Percentiles rank a stretch among this genome's conserved stretches.
Conservation (phyloP, 2,888 invertebrate species). For the Dichetophora obliterata region DNA sequence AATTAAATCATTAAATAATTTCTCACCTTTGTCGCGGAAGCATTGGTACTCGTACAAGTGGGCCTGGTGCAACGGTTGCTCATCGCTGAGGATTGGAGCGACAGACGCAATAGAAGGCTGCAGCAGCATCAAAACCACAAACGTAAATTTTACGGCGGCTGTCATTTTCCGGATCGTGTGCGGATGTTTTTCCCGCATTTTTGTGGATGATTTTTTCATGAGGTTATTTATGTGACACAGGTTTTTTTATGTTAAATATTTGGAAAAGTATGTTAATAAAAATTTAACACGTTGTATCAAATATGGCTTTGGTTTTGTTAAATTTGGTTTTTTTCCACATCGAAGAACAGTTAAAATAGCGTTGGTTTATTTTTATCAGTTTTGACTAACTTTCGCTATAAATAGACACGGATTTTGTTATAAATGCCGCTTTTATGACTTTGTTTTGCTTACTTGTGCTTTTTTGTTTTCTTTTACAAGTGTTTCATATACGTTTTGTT, state of each 20-base stretch:
- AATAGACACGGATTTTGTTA: not conserved
- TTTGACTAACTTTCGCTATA: not conserved
- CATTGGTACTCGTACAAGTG: constrained; percentile 23
- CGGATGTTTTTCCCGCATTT: constrained; percentile 14
- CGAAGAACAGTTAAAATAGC: too few relatives aligned
- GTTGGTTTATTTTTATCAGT: too few relatives aligned
- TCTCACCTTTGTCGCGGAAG: constrained; percentile 27
- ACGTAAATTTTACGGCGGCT: not conserved
- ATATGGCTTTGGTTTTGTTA: not conserved
- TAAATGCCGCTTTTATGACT: not conserved
- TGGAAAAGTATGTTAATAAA: not conserved
- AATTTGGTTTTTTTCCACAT: not conserved
- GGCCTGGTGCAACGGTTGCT: not conserved
- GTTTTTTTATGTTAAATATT: not conserved
- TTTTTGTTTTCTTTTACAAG: not conserved
- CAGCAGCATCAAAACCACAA: not conserved
- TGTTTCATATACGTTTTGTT: not conserved
- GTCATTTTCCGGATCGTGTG: constrained; percentile 17
- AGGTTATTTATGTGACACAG: not conserved
- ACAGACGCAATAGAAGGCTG: not conserved
- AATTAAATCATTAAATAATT: not conserved
- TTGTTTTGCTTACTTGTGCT: not conserved
- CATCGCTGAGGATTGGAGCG: not conserved
- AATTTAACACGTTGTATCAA: not conserved
- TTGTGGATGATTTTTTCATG: not conserved